These are phyloP conservation scores for Colletes gigas DNA, from an alignment of 1,140 invertebrate genomes.

Conservation along the genomic window DNA sequence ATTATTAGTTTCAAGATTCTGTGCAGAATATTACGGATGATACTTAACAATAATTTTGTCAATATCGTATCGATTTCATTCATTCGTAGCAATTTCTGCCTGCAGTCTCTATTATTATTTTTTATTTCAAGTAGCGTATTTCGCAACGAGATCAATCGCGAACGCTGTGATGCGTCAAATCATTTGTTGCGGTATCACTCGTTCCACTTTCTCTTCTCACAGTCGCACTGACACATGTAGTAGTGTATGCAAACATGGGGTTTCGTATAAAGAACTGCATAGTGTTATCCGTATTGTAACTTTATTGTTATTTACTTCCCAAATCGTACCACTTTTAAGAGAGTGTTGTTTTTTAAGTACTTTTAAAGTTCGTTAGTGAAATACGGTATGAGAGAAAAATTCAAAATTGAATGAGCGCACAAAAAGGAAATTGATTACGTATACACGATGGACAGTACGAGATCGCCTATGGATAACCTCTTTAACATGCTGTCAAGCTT, in stretches of 20 bases:
- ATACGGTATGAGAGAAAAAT: background rate
- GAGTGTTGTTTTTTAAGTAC: background rate
- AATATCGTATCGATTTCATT: background rate
- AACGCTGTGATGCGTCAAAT: background rate
- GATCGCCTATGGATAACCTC: slow-evolving; percentile 78
- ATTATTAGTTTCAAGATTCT: background rate
- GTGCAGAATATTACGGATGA: background rate
- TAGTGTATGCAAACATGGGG: background rate
- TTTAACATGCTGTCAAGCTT: slow-evolving; percentile 75
- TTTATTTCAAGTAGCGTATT: background rate
- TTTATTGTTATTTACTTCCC: background rate
- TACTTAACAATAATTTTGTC: background rate
- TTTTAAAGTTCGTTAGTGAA: background rate
- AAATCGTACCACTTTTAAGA: background rate
- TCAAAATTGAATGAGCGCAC: slow-evolving; percentile 35
- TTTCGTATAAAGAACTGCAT: background rate
- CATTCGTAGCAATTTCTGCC: background rate
- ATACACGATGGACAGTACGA: slow-evolving; percentile 65
- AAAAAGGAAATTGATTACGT: slow-evolving; percentile 21
- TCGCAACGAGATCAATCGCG: background rate
- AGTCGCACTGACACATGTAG: background rate
- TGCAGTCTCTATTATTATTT: too few relatives aligned
- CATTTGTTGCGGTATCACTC: background rate
- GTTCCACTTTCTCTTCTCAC: background rate
- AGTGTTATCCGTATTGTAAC: background rate